Base-by-base conservation (phyloP, 2,888 invertebrate genomes). In the Dicyrtomina minuta region DNA sequence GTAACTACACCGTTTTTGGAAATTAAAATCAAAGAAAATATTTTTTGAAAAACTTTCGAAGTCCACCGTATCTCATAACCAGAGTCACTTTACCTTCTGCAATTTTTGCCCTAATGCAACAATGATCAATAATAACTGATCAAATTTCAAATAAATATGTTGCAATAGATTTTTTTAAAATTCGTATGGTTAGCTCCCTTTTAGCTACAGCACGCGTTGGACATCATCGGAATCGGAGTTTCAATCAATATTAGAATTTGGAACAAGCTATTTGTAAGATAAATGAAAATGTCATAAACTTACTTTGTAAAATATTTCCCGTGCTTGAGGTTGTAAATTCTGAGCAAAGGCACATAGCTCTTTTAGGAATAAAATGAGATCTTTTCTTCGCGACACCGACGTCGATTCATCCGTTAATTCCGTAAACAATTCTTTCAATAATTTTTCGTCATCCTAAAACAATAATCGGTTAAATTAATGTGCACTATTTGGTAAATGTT, bases 261-360 rank as follows among this genome's bases (percentile, higher is more conserved):
- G 10, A 41, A 8, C n/a, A n/a, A n/a, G 49, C 49, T n/a, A 49
- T 49, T 49, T 15, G 17, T n/a, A 44, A 20, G 41, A 13, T 27
- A 26, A 15, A 15, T n/a, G n/a, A n/a, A n/a, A n/a, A n/a, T n/a
- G n/a, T n/a, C n/a, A n/a, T 24, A 27, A 15, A 6, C 67, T 70
- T 74, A 84, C 86, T 84, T 96, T 97, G 85, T 97, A 98, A 85
- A 99, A 99, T 51, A 90, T 89, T 83, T 99, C 99, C 83, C 97
- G 93, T 79, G 93, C 95, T 81, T 93, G 94, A 20, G 96, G 94
- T 83, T 99, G 99, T 76, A 99, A 86, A 82, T 96, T 96, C 85
- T 98, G 97, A 78, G 98, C 96, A 86, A 97, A 97, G 83, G 94
- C 95, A 85, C 98, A 98, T 85, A 97, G 97, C 84, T 99, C 99